Evolutionary conservation across 2,797 vertebrate genomes (phyloP).

Genomic region (Gadopsis marmoratus): DNA sequence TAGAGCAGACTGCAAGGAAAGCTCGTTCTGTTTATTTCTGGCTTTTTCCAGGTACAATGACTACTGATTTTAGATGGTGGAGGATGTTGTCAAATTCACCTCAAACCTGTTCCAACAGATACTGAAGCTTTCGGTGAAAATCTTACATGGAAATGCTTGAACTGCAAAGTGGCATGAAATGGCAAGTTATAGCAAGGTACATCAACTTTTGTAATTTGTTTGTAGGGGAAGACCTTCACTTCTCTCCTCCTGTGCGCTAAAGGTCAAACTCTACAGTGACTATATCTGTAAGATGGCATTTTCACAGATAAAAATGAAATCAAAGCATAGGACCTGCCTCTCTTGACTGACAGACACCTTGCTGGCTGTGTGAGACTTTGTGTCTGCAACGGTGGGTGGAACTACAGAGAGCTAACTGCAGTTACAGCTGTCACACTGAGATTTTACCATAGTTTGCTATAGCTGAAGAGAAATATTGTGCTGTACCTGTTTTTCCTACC

Average conservation of each 20-base stretch:
- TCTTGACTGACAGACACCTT: background rate
- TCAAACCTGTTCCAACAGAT: background rate
- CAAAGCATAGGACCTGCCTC: slow-evolving; percentile 1
- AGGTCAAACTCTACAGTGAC: slow-evolving; percentile 14
- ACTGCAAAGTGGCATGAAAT: background rate
- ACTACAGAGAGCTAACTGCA: background rate
- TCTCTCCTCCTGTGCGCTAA: background rate
- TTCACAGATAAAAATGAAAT: slow-evolving; percentile 9
- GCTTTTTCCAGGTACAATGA: background rate
- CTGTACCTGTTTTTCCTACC: background rate
- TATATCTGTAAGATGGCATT: background rate
- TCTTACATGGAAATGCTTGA: background rate
- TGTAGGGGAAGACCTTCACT: background rate
- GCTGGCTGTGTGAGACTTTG: background rate
- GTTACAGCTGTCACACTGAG: background rate
- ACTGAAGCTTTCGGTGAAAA: background rate
- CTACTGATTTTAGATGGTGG: background rate
- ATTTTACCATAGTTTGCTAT: background rate
- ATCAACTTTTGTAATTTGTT: background rate
- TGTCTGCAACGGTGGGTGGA: background rate
- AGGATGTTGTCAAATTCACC: slow-evolving; percentile 22
- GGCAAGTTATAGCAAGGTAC: background rate
- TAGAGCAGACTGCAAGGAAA: slow-evolving; percentile 6
- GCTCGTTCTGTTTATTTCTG: slow-evolving; percentile 16
- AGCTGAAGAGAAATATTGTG: background rate